Evolutionary conservation across 2,113 vertebrate species (phyloP).

Genomic region (Ursus arctos): DNA sequence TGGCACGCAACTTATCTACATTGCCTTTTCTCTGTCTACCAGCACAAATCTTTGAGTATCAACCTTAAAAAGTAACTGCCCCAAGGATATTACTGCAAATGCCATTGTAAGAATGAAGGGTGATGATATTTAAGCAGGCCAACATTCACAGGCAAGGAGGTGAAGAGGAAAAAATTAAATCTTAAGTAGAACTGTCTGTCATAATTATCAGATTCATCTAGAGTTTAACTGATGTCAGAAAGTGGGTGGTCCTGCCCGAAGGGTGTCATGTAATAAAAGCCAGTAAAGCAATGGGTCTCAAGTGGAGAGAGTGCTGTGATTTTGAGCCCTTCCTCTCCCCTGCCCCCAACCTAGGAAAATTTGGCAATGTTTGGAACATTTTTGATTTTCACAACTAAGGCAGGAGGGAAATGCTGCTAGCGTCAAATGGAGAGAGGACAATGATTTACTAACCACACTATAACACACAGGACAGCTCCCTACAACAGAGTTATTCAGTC

Average conservation of each 20-base stretch:
- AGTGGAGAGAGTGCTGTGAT: fast-evolving
- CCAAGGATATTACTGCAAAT: neutral
- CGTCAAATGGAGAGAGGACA: neutral
- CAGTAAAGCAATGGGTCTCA: neutral
- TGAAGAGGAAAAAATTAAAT: constrained; percentile 25
- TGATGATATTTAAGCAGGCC: neutral
- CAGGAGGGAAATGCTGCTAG: neutral
- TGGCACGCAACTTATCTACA: neutral
- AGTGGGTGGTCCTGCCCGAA: neutral
- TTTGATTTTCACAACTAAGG: neutral
- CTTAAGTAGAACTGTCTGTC: neutral
- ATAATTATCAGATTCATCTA: neutral
- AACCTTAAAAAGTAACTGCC: constrained; percentile 49
- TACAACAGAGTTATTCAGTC: neutral
- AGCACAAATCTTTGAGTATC: neutral
- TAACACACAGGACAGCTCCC: neutral
- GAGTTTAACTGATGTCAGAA: constrained; percentile 12
- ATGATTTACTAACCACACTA: neutral
- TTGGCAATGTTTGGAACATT: neutral
- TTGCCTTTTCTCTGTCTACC: neutral
- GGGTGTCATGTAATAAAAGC: neutral
- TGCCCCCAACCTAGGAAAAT: neutral
- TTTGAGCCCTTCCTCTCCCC: neutral
- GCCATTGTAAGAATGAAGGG: constrained; percentile 54
- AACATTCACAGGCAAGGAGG: neutral